Base-by-base conservation (phyloP, 2,113 vertebrate genomes). In the Ctenomys sociabilis region DNA sequence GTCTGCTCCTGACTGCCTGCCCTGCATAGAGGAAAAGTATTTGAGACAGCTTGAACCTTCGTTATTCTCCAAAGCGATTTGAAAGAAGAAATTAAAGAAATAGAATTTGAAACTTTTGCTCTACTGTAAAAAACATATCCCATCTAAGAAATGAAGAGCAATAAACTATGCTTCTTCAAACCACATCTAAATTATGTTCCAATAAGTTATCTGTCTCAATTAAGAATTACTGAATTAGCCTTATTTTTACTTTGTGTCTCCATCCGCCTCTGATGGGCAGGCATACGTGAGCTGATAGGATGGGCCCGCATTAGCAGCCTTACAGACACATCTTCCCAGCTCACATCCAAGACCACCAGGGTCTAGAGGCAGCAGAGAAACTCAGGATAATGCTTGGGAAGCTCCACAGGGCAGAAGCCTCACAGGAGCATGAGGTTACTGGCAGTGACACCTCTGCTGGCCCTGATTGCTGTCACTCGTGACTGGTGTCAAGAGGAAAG, bases 71-170 rank as follows among this genome's bases (percentile, higher is more conserved):
- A 32, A 32, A 97, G 68, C 72, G 90, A 92, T 80, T 40, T 80
- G 59, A 92, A 90, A 93, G 94, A 92, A 96, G 43, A 97, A 84
- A 97, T 91, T 86, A 77, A 96, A 75, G 28, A 16, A 85, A 85
- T 16, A 49, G 54, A 95, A 86, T 63, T 52, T 59, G 83, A 84
- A 75, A 66, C 32, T 82, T 95, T 90, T 72, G 85, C 37, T 59
- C n/a, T 81, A 57, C 63, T 35, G 54, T 94, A 52, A 59, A 94
- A 95, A 84, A 90, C 68, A 94, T 54, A 93, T 54, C 28, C 59
- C 89, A 88, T 45, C 32, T 28, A 95, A 92, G 45, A 97, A 83
- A 91, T 75, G 59, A 70, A 86, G 87, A 68, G 45, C 73, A 61
- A 30, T 21, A 66, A 72, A 61, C 63, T 49, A 92, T 54, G 90